phyloP scores from a whole-genome alignment of 1,140 invertebrate species.

The Megathymus violae region DNA sequence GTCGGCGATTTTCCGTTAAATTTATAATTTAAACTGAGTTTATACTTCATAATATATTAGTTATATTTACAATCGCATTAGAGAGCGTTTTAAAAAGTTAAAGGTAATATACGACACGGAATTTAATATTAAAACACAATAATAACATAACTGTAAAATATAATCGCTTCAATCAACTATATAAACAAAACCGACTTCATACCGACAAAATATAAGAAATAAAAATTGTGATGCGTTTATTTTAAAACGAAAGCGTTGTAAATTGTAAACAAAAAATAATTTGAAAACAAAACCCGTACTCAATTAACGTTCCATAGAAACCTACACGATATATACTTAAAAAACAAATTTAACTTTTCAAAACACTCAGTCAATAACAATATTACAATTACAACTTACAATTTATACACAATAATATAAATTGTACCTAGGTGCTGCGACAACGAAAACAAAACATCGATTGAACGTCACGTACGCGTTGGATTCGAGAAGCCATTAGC shows the following conservation, averaged over 20 bases:
- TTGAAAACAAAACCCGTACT: background rate
- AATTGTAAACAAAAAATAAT: background rate
- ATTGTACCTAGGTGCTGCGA: slow-evolving; percentile 73
- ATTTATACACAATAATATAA: slow-evolving; percentile 43
- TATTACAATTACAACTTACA: slow-evolving; percentile 36
- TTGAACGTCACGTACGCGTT: slow-evolving; percentile 30
- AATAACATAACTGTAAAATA: background rate
- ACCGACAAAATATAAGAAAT: slow-evolving; percentile 5
- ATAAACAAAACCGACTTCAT: background rate
- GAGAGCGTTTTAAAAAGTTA: slow-evolving; percentile 54
- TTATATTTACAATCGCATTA: slow-evolving; percentile 65
- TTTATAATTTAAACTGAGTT: slow-evolving; percentile 74
- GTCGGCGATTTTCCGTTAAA: slow-evolving; percentile 68
- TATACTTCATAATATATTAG: slow-evolving; percentile 48
- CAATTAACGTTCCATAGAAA: background rate
- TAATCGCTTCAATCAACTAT: background rate
- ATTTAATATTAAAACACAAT: background rate
- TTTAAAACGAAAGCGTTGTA: background rate
- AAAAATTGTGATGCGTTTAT: background rate
- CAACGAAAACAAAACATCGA: slow-evolving; percentile 22
- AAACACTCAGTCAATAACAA: slow-evolving; percentile 44
- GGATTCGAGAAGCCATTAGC: slow-evolving; percentile 24
- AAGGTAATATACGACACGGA: background rate
- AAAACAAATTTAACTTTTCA: slow-evolving; percentile 38
- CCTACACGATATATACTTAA: slow-evolving; percentile 12